Percentiles rank a stretch among this genome's conserved stretches.
These are phyloP conservation scores for Halocaridina rubra DNA, from an alignment of 2,888 invertebrate genomes.

Conservation along the genomic window DNA sequence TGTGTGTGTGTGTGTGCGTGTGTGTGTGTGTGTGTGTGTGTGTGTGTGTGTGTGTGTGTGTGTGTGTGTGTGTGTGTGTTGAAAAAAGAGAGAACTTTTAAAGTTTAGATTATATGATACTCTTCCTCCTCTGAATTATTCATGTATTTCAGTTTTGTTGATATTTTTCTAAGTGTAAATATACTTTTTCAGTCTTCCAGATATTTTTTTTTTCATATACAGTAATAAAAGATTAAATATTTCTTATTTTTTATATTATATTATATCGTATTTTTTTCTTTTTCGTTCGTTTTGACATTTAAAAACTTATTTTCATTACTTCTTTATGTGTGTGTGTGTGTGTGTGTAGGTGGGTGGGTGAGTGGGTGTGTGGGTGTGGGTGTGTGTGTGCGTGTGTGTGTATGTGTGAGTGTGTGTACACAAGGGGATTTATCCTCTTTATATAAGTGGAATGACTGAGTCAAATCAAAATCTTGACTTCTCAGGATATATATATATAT, in stretches of 20 bases:
- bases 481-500: not conserved
- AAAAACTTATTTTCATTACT: not conserved
- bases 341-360: too few species aligned
- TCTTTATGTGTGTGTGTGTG: not conserved
- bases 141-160: not conserved
- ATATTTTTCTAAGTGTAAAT: too few species aligned
- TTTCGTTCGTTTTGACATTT: too few species aligned
- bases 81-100: not conserved
- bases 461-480: not conserved
- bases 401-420: not conserved
- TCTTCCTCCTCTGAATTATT: not conserved
- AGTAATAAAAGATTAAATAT: too few species aligned
- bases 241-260: too few species aligned
- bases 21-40: not conserved
- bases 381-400: too few species aligned
- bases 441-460: too few species aligned
- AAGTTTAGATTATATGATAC: not conserved
- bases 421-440: too few species aligned
- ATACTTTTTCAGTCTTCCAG: too few species aligned
- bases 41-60: not conserved
- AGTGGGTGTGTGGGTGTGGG: too few species aligned
- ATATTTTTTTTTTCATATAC: too few species aligned
- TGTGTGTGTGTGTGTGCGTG: not conserved
- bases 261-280: too few species aligned
- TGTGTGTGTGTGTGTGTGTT: not conserved